Evolutionary conservation across 2,888 invertebrate species (phyloP), one percentile per base, ranked within the genome.

Genomic region (Alentia gelatinosa): DNA sequence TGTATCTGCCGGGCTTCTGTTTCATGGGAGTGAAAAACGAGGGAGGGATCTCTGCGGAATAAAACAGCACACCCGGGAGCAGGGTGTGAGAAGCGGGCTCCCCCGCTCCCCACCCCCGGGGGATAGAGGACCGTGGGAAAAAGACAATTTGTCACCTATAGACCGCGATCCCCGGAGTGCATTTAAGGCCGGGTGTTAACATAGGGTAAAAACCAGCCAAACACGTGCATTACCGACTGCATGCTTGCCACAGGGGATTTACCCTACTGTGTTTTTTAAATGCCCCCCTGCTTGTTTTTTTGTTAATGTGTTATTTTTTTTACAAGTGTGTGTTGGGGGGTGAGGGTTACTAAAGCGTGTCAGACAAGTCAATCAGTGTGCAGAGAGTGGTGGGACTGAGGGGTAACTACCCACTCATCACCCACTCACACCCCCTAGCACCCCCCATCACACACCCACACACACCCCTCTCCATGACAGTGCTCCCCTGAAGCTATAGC

Each of bases 101-200:
- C 40, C 83, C 7, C 68, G n/a, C 68, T n/a, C n/a, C 56, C 56
- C 56, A 56, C 56, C 56, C 56, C 56, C 56, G n/a, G 56, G 56
- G 56, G 56, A 56, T 37, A 7, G 40, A 39, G 39, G 39, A 83
- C 39, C 83, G 83, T 40, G 83, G 39, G 40, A 83, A 83, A 83
- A 83, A 83, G 83, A 86, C 50, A 30, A 86, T 86, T 86, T 86
- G 86, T 86, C 86, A 86, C 86, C 86, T 47, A 86, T 23, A 86
- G 86, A 86, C 42, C 42, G 1, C 33, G 15, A 12, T 86, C 86
- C 47, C 86, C 15, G 26, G 86, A 50, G 86, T 86, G 26, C 86
- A 86, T 86, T 86, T 86, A 86, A 33, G 86, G 42, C 26, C 47
- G 42, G 86, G 47, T 35, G 79, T 79, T 19, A 79, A 79, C 79